Base-by-base conservation (phyloP, 2,113 vertebrate species). In the Corynorhinus townsendii region DNA sequence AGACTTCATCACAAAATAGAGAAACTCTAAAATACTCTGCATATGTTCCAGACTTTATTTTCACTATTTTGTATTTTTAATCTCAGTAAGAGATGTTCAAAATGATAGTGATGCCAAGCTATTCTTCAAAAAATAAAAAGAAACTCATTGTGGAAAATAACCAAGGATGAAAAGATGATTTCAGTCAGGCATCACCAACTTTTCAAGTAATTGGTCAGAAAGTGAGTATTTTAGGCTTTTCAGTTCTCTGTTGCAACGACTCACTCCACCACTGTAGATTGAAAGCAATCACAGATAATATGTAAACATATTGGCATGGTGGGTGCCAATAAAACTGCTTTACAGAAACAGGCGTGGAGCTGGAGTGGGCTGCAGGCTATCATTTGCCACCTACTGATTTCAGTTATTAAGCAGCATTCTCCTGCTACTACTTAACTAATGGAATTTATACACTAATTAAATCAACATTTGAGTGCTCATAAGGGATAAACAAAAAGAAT, bases 341-440 rank as follows among this genome's bases (percentile, higher is more conserved):
- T 81, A 68, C 7, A 81, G 72, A 54, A 80, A 49, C 8, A 71
- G 68, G 49, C 47, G 80, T 33, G 22, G 38, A 56, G 22, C 5
- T 75, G 11, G 30, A 88, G 15, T 30, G 85, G 72, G 68, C 17
- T 62, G 20, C 0, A 45, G 43, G n/a, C 52, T 64, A 1, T 7
- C 56, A 52, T 85, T 17, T 7, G 7, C 91, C 43, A 92, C 30
- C 7, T 45, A 26, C 68, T 64, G 40, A 90, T 64, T 89, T 69
- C 84, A 64, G 14, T 79, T 84, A 54, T 19, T 82, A 72, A 83
- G 71, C 15, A 92, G 40, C 89, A 84, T 92, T 95, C 24, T 88
- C 72, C n/a, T 76, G 80, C 83, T 71, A 81, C 30, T 33, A 81
- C 43, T 69, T 64, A 94, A 76, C 45, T 81, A 86, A 76, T 93